Evolutionary conservation across 2,797 vertebrate genomes (phyloP).

Genomic region (Babyrousa celebensis): DNA sequence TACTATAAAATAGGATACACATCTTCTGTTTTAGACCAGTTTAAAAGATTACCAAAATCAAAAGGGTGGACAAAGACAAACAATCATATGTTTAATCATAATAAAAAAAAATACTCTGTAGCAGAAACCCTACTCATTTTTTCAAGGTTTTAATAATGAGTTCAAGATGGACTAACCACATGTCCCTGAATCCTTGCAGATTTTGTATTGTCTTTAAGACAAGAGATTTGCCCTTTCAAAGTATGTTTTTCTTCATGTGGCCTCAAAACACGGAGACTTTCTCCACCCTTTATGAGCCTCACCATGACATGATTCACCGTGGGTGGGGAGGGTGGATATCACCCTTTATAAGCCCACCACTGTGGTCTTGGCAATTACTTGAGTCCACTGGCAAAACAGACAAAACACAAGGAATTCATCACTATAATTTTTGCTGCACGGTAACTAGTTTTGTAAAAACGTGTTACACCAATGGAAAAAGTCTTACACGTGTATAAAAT

Average conservation of each 20-base stretch:
- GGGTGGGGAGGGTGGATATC: constrained; percentile 51
- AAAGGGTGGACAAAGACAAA: background rate
- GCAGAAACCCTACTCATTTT: constrained; percentile 37
- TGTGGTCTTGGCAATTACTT: constrained; percentile 73
- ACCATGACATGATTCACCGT: constrained; percentile 60
- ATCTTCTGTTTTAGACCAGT: constrained; percentile 9
- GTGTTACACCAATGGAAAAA: background rate
- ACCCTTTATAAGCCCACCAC: constrained; percentile 73
- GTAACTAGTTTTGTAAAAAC: background rate
- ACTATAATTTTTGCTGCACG: background rate
- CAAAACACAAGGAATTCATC: constrained; percentile 36
- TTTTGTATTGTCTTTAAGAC: constrained; percentile 43
- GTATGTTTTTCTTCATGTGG: constrained; percentile 64
- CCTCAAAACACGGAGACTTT: constrained; percentile 56
- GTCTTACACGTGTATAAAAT: background rate
- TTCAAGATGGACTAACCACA: constrained; percentile 75
- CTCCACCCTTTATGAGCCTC: constrained; percentile 45
- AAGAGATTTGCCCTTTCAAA: constrained; percentile 20
- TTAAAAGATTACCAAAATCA: constrained; percentile 52
- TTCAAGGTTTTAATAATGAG: constrained; percentile 67
- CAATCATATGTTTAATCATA: constrained; percentile 7
- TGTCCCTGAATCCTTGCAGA: constrained; percentile 29
- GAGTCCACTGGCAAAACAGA: constrained; percentile 37
- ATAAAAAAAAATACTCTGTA: background rate
- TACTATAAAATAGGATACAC: background rate